phyloP scores from a whole-genome alignment of 2,113 vertebrate genomes.

The Pogonocichla stellata region DNA sequence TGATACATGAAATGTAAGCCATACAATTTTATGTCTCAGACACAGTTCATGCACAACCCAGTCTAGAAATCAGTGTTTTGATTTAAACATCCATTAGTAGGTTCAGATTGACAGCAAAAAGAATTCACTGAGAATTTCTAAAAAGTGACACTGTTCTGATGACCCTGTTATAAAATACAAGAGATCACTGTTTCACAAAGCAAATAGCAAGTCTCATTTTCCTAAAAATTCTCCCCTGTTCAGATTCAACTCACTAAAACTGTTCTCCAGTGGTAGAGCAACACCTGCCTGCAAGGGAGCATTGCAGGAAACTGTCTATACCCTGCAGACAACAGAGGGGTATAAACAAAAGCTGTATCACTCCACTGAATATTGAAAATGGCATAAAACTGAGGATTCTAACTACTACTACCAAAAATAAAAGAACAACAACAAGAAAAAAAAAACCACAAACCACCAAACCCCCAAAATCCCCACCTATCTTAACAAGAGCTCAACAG shows the following conservation, averaged over 20 bases:
- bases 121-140: neutral
- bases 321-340: neutral
- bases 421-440: too few species aligned
- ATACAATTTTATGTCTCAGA: neutral
- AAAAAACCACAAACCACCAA: neutral
- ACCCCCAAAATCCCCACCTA: accelerated
- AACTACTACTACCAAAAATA: neutral
- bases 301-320: neutral
- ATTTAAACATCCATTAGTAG: neutral
- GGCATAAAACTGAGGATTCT: neutral
- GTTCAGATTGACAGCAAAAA: neutral
- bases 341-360: neutral
- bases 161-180: neutral
- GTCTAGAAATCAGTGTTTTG: neutral
- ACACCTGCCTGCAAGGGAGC: neutral
- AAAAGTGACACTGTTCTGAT: neutral
- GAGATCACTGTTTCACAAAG: neutral
- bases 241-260: neutral
- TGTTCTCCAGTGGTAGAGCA: neutral
- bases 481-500: neutral
- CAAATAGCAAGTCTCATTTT: neutral
- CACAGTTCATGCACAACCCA: neutral
- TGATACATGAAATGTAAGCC: neutral
- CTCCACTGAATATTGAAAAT: neutral
- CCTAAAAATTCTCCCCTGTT: neutral